A percentile compares a stretch with the other conserved stretches of the same genome.
Conservation (phyloP, 2,113 vertebrate genomes). For the Grus americana region DNA sequence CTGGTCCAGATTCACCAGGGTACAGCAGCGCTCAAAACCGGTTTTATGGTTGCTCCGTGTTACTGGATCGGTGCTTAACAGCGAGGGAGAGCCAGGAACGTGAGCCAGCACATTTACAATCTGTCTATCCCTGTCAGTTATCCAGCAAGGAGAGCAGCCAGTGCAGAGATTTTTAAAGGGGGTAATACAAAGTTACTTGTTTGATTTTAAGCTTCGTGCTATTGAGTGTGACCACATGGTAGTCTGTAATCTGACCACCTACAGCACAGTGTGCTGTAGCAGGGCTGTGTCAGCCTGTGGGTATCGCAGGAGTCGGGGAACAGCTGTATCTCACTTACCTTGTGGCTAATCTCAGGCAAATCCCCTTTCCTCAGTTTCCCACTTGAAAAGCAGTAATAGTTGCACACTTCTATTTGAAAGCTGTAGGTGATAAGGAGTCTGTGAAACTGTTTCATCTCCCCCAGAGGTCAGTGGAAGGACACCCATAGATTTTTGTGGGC, state of each 20-base stretch:
- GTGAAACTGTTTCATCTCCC: not conserved
- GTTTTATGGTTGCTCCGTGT: fast-evolving
- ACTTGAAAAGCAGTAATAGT: not conserved
- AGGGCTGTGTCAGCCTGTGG: not conserved
- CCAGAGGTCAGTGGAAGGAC: not conserved
- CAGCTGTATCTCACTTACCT: not conserved
- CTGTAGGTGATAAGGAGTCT: fast-evolving
- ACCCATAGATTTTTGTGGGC: not conserved
- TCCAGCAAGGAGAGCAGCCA: not conserved
- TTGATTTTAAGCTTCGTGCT: not conserved
- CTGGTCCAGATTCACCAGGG: fast-evolving
- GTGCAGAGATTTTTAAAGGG: not conserved
- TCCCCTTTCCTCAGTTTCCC: not conserved
- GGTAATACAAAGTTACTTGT: not conserved
- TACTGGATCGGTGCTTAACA: not conserved
- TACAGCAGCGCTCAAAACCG: fast-evolving
- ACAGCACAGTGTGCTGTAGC: not conserved
- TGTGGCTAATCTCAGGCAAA: not conserved
- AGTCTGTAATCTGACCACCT: too few species aligned
- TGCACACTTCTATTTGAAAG: not conserved
- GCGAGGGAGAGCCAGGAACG: not conserved
- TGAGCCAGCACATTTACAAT: fast-evolving
- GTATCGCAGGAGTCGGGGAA: not conserved
- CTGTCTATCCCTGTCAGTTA: not conserved
- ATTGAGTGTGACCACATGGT: fast-evolving